A percentile compares a stretch with the other conserved stretches of the same genome.
Evolutionary conservation across 64 coral and sea anemone genomes (phyloP).

Genomic region (Porites australiensis): DNA sequence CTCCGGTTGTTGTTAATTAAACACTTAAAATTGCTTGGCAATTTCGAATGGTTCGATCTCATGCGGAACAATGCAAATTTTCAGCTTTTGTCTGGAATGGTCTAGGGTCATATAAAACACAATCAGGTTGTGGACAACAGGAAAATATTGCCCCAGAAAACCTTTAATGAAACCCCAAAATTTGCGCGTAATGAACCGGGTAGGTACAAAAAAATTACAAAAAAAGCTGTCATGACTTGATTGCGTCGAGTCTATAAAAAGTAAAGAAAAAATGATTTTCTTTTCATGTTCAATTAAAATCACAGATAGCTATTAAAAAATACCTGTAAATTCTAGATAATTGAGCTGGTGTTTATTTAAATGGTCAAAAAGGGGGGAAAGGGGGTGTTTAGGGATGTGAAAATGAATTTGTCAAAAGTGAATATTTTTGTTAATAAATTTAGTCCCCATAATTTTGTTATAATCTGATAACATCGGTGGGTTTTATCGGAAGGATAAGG

Average conservation of each 20-base stretch:
- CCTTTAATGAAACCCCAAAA: constrained; percentile 14
- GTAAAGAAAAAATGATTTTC: not conserved
- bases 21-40: not conserved
- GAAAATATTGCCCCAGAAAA: constrained; percentile 7
- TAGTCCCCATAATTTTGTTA: not conserved
- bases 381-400: no score
- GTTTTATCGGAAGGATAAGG: constrained; percentile 11
- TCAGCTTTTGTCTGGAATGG: constrained; percentile 43
- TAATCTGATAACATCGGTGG: constrained; percentile 6
- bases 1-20: constrained; percentile 33
- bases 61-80: constrained; percentile 36
- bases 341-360: no score
- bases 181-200: constrained; percentile 1
- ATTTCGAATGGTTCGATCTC: constrained; percentile 2
- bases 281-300: no score
- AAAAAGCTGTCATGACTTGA: not conserved
- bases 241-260: not conserved
- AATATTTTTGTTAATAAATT: not conserved
- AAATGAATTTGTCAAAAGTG: not conserved
- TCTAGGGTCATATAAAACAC: constrained; percentile 11
- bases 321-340: no score
- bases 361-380: no score
- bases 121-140: constrained; percentile 10
- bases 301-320: no score
- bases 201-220: not conserved